Conservation (phyloP, 2,888 invertebrate genomes). For the Abrostola tripartita region DNA sequence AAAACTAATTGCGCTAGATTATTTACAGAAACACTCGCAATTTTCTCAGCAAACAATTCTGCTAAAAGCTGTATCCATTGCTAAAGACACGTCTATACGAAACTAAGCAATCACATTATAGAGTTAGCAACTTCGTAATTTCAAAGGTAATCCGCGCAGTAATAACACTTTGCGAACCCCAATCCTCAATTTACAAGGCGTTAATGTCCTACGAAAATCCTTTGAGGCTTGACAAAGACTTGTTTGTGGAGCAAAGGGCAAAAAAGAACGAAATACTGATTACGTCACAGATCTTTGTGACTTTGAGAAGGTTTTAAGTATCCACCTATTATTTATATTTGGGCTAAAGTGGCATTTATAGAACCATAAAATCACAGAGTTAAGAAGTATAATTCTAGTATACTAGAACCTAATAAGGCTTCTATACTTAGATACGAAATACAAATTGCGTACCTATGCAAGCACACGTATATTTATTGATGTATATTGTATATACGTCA, state of each 20-base stretch:
- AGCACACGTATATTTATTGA: too few relatives aligned
- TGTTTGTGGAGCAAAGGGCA: constrained; percentile 31
- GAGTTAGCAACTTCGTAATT: constrained; percentile 43
- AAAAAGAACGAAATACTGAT: constrained; percentile 24
- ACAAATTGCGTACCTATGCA: too few relatives aligned
- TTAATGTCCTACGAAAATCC: constrained; percentile 48
- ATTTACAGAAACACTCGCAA: constrained; percentile 1
- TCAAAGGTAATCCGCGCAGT: constrained; percentile 43
- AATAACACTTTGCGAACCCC: constrained; percentile 51
- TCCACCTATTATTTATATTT: too few relatives aligned
- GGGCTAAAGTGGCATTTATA: too few relatives aligned
- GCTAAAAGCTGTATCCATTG: constrained; percentile 32
- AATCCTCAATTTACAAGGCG: constrained; percentile 33
- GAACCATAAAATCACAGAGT: too few relatives aligned
- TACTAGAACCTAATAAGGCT: too few relatives aligned
- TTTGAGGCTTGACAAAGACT: constrained; percentile 42
- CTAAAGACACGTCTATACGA: constrained; percentile 16
- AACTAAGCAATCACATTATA: constrained; percentile 48
- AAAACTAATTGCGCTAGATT: not conserved
- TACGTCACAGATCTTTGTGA: constrained; percentile 7
- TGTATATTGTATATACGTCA: too few relatives aligned
- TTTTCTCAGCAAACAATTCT: constrained; percentile 26
- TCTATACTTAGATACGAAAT: too few relatives aligned
- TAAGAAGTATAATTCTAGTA: too few relatives aligned
- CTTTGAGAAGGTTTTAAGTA: constrained; percentile 5